Evolutionary conservation across 2,888 invertebrate species (phyloP).

Genomic region (Caenorhabditis japonica): DNA sequence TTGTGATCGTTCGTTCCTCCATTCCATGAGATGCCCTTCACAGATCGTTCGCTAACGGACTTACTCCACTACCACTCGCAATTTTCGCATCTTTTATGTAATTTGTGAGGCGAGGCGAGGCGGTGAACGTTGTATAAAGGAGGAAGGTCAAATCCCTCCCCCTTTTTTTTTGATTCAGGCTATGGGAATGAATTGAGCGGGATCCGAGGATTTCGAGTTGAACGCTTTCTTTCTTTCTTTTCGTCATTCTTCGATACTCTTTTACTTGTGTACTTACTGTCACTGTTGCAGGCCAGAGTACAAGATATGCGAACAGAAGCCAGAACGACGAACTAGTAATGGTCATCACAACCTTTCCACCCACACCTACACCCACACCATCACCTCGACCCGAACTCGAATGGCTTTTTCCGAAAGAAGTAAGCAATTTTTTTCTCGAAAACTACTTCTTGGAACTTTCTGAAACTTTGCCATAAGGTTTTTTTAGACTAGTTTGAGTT

Average conservation of each 20-base stretch:
- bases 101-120: constrained; percentile 27
- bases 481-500: constrained; percentile 1
- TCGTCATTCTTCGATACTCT: too few species aligned
- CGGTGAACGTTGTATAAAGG: neutral
- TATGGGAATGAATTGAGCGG: too few species aligned
- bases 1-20: too few species aligned
- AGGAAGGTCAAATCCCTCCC: constrained; percentile 28
- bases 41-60: constrained; percentile 35
- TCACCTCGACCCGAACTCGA: constrained; percentile 57
- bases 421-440: constrained; percentile 12
- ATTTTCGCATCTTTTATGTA: constrained; percentile 35
- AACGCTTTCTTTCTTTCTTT: too few species aligned
- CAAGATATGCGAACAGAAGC: constrained; percentile 17
- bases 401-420: constrained; percentile 65
- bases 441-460: too few species aligned
- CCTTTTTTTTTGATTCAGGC: too few species aligned
- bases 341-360: constrained; percentile 23
- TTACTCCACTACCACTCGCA: constrained; percentile 2
- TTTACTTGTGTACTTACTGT: too few species aligned
- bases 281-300: too few species aligned
- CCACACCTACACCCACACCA: constrained; percentile 23
- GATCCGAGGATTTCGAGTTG: too few species aligned
- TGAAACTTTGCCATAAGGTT: too few species aligned
- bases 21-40: constrained; percentile 22
- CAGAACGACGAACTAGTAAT: constrained; percentile 22